A percentile compares a stretch with the other conserved stretches of the same genome.
These are phyloP conservation scores for Campopleginae sp. DNA, from an alignment of 2,888 invertebrate species.

Conservation along the genomic window DNA sequence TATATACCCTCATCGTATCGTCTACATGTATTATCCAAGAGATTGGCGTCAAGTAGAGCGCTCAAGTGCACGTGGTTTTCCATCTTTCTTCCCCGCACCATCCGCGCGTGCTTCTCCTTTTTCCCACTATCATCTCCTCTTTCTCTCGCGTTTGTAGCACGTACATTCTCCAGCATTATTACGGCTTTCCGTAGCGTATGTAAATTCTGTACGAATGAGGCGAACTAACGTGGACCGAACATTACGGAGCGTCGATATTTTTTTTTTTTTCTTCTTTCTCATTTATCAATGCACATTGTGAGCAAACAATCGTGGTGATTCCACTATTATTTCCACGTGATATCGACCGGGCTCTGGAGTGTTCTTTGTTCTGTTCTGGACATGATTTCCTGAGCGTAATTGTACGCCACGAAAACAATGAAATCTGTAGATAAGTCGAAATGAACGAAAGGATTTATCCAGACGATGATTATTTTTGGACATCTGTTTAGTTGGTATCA, in stretches of 20 bases:
- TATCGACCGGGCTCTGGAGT: not conserved
- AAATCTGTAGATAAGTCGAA: not conserved
- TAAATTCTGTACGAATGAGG: not conserved
- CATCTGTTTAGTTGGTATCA: not conserved
- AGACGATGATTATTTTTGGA: not conserved
- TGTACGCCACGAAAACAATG: not conserved
- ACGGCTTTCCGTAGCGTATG: conserved; percentile 30
- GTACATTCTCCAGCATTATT: conserved; percentile 14
- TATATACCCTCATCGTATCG: conserved; percentile 29
- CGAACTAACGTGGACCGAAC: conserved; percentile 23
- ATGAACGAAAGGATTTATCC: not conserved
- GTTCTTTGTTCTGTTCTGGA: not conserved
- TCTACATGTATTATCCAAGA: conserved; percentile 40
- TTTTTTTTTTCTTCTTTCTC: conserved; percentile 10
- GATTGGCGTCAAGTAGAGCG: conserved; percentile 58
- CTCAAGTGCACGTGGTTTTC: conserved; percentile 46
- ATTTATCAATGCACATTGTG: conserved; percentile 16
- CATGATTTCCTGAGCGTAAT: not conserved
- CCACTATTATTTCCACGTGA: not conserved
- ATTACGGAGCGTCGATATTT: not conserved
- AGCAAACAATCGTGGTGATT: not conserved
- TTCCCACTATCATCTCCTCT: conserved; percentile 55
- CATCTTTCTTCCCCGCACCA: not conserved
- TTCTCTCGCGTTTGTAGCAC: conserved; percentile 34
- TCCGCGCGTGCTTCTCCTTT: conserved; percentile 15